These are phyloP conservation scores for Nannoperca australis DNA, from an alignment of 2,797 vertebrate species.

Conservation along the genomic window DNA sequence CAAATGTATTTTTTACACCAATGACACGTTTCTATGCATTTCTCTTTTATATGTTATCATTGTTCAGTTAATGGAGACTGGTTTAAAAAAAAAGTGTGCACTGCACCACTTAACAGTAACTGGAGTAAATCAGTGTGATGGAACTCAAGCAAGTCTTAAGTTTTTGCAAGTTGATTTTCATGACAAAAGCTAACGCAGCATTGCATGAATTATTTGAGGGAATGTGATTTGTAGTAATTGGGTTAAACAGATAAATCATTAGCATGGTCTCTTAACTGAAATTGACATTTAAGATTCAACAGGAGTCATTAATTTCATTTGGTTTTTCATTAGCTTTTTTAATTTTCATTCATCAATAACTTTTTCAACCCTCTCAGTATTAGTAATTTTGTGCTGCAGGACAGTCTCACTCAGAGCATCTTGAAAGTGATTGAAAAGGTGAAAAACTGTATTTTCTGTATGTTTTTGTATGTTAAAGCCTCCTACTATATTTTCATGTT, in stretches of 20 bases:
- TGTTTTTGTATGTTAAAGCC: background rate
- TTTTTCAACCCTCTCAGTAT: no score
- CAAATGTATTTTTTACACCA: background rate
- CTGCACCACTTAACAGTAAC: background rate
- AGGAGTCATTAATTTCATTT: background rate
- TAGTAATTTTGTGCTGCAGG: no score
- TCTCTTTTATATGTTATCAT: background rate
- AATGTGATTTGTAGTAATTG: background rate
- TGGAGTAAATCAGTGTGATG: background rate
- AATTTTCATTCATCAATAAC: no score
- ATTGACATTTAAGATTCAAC: background rate
- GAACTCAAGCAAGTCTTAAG: background rate
- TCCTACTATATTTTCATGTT: conserved; percentile 7
- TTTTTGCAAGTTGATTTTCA: background rate
- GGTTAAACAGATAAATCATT: background rate
- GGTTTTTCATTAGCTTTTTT: background rate
- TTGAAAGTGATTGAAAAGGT: background rate
- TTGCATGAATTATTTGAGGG: background rate
- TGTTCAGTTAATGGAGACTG: background rate
- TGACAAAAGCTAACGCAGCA: background rate
- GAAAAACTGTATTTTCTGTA: conserved; percentile 1
- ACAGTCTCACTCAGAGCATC: background rate
- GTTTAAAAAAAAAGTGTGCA: background rate
- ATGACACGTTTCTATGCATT: background rate
- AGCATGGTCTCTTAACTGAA: background rate